Evolutionary conservation across 2,888 invertebrate genomes (phyloP).

Genomic region (Andrena marginata): DNA sequence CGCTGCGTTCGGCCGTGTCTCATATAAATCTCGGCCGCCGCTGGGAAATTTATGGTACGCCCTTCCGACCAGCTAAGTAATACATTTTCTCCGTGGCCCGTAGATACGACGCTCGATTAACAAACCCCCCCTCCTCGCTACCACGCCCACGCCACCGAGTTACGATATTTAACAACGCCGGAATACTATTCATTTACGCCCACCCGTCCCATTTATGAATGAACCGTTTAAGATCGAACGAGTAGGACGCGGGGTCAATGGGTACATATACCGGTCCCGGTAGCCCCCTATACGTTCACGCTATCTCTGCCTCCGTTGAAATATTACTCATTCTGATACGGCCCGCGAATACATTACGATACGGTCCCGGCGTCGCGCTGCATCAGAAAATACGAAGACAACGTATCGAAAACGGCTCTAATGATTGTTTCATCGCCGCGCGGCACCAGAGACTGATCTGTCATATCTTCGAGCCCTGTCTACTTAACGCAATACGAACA

Average conservation of each 20-base stretch:
- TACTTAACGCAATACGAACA: not conserved
- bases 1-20: slow-evolving; percentile 56
- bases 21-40: slow-evolving; percentile 66
- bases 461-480: not conserved
- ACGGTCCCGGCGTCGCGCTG: slow-evolving; percentile 10
- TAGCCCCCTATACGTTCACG: slow-evolving; percentile 71
- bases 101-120: slow-evolving; percentile 73
- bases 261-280: slow-evolving; percentile 63
- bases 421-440: slow-evolving; percentile 13
- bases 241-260: slow-evolving; percentile 75
- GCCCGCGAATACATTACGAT: slow-evolving; percentile 66
- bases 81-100: slow-evolving; percentile 69
- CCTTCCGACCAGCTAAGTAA: slow-evolving; percentile 71
- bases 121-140: slow-evolving; percentile 65
- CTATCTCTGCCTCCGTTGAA: slow-evolving; percentile 75
- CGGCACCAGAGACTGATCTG: not conserved
- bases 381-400: slow-evolving; percentile 7
- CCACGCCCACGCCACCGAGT: slow-evolving; percentile 69
- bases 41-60: slow-evolving; percentile 67
- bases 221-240: slow-evolving; percentile 72
- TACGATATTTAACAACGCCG: slow-evolving; percentile 75
- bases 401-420: not conserved
- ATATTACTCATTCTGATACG: slow-evolving; percentile 71
- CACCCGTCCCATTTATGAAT: slow-evolving; percentile 75
- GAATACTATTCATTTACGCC: slow-evolving; percentile 79